These are phyloP conservation scores for Reticulitermes speratus DNA, from an alignment of 1,140 invertebrate genomes.

Conservation along the genomic window DNA sequence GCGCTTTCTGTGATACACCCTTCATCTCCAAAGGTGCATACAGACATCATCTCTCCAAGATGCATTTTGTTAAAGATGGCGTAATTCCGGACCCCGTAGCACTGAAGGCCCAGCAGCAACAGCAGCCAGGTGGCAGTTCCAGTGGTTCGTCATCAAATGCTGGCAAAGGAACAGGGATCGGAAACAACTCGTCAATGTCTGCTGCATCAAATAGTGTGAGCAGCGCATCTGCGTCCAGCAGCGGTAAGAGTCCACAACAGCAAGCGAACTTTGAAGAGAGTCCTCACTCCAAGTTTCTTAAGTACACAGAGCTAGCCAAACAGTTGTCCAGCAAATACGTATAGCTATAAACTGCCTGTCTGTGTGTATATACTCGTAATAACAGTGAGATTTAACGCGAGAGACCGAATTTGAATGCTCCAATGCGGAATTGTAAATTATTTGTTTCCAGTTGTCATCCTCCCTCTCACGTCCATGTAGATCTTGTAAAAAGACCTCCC, in stretches of 20 bases:
- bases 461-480: neutral
- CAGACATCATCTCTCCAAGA: slow-evolving; percentile 92
- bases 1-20: slow-evolving; percentile 93
- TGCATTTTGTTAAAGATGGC: slow-evolving; percentile 94
- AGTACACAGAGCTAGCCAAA: slow-evolving; percentile 95
- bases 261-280: slow-evolving; percentile 77
- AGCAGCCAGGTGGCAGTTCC: slow-evolving; percentile 41
- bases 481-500: neutral
- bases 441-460: slow-evolving; percentile 17
- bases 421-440: slow-evolving; percentile 30
- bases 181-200: slow-evolving; percentile 36
- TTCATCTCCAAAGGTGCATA: slow-evolving; percentile 97
- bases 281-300: slow-evolving; percentile 94
- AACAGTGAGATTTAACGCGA: slow-evolving; percentile 10
- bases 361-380: slow-evolving; percentile 10
- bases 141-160: slow-evolving; percentile 35
- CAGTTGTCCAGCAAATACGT: slow-evolving; percentile 95
- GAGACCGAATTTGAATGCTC: neutral
- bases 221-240: slow-evolving; percentile 22
- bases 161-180: slow-evolving; percentile 43
- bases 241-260: slow-evolving; percentile 37
- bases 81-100: slow-evolving; percentile 71
- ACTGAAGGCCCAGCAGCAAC: slow-evolving; percentile 51
- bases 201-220: slow-evolving; percentile 37
- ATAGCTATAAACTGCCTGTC: slow-evolving; percentile 49